Evolutionary conservation across 2,113 vertebrate species (phyloP).

Genomic region (Odocoileus hemionus): DNA sequence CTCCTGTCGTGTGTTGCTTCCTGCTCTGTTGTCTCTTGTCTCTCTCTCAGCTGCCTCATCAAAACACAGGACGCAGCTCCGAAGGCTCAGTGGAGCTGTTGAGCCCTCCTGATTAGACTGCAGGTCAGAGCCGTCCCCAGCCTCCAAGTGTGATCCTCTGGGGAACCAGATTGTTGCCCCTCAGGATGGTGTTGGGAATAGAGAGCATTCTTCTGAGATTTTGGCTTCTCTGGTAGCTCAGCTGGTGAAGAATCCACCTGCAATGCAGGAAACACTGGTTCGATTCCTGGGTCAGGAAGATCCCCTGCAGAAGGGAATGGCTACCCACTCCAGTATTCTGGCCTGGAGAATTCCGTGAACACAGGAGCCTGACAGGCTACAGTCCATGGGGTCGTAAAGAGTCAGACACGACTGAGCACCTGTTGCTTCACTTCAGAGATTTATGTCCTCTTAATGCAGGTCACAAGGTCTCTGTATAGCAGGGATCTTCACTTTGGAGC

Average conservation of each 20-base stretch:
- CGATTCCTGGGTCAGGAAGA: neutral
- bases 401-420: fast-evolving
- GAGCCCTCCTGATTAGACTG: neutral
- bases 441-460: neutral
- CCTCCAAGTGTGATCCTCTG: too few species aligned
- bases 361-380: neutral
- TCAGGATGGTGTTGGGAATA: neutral
- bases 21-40: neutral
- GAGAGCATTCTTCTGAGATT: neutral
- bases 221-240: neutral
- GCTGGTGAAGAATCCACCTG: neutral
- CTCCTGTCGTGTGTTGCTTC: neutral
- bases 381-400: neutral
- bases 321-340: neutral
- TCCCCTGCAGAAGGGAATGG: neutral
- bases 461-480: neutral
- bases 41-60: neutral
- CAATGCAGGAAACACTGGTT: neutral
- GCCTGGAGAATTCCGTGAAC: neutral
- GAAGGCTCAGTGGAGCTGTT: neutral
- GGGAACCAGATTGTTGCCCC: neutral
- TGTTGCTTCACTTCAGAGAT: neutral
- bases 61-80: neutral
- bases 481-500: neutral
- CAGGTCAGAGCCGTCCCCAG: neutral